A percentile compares a stretch with the other conserved stretches of the same genome.
Evolutionary conservation across 2,797 vertebrate genomes (phyloP).

Genomic region (Chelidonichthys spinosus): DNA sequence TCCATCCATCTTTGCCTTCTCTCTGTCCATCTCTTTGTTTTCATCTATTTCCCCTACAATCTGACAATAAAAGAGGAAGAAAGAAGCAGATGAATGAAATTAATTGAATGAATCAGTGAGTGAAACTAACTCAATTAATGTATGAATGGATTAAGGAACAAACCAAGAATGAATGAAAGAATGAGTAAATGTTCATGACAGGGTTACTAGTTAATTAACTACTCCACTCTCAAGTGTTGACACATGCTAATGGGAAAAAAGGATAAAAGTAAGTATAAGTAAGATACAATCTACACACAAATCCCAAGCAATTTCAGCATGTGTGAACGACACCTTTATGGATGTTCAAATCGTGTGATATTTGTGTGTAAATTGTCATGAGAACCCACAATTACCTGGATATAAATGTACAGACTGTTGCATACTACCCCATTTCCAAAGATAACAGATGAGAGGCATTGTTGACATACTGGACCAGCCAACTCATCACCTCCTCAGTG

Average conservation of each 20-base stretch:
- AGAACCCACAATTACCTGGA: too few relatives aligned
- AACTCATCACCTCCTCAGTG: too few relatives aligned
- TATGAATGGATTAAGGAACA: not conserved
- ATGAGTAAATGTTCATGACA: slow-evolving; percentile 10
- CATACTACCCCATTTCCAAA: too few relatives aligned
- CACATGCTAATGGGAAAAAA: not conserved
- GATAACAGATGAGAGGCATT: too few relatives aligned
- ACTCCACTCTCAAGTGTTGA: slow-evolving; percentile 8
- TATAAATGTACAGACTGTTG: too few relatives aligned
- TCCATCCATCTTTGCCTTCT: slow-evolving; percentile 30
- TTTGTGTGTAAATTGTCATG: too few relatives aligned
- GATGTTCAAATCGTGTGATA: too few relatives aligned
- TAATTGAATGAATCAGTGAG: slow-evolving; percentile 3
- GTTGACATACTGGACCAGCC: too few relatives aligned
- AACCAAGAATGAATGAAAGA: too few relatives aligned
- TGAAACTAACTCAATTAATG: not conserved
- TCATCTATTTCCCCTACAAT: slow-evolving; percentile 26
- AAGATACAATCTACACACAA: slow-evolving; percentile 1
- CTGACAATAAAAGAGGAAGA: slow-evolving; percentile 1
- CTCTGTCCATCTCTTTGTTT: slow-evolving; percentile 44
- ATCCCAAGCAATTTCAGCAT: too few relatives aligned
- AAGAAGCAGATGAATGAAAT: slow-evolving; percentile 15
- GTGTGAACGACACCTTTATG: too few relatives aligned
- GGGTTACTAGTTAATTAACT: slow-evolving; percentile 18
- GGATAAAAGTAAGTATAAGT: not conserved